phyloP scores from a whole-genome alignment of 2,797 vertebrate species.

The Phalloptychus januarius region DNA sequence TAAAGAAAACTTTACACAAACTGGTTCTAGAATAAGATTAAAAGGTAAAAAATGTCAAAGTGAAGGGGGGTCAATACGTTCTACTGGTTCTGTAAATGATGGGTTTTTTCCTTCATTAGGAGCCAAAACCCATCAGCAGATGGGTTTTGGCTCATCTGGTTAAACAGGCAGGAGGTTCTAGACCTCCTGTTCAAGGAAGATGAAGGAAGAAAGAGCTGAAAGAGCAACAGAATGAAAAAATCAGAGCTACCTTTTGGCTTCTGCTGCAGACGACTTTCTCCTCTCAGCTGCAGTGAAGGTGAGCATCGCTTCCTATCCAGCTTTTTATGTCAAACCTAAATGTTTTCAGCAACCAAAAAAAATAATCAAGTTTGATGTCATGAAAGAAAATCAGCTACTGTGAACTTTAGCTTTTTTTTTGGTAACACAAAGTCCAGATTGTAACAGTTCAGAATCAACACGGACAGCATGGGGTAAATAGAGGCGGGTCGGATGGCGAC shows the following conservation, averaged over 20 bases:
- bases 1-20: not conserved
- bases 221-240: not conserved
- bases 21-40: not conserved
- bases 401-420: slow-evolving; percentile 5
- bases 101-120: not conserved
- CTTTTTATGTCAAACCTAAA: not conserved
- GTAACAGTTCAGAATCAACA: slow-evolving; percentile 40
- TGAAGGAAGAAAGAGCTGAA: not conserved
- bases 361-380: not conserved
- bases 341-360: not conserved
- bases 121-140: not conserved
- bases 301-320: not conserved
- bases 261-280: not conserved
- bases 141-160: too few relatives aligned
- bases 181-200: not conserved
- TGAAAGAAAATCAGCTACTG: not conserved
- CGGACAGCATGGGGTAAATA: slow-evolving; percentile 30
- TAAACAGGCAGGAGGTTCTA: not conserved
- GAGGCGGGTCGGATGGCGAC: slow-evolving; percentile 63
- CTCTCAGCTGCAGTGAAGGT: not conserved
- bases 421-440: slow-evolving; percentile 66
- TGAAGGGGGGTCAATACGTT: not conserved
- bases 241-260: not conserved
- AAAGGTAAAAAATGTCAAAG: not conserved
- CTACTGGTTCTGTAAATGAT: not conserved